These are phyloP conservation scores for Aythya baeri DNA, from an alignment of 2,113 vertebrate species.

Conservation along the genomic window DNA sequence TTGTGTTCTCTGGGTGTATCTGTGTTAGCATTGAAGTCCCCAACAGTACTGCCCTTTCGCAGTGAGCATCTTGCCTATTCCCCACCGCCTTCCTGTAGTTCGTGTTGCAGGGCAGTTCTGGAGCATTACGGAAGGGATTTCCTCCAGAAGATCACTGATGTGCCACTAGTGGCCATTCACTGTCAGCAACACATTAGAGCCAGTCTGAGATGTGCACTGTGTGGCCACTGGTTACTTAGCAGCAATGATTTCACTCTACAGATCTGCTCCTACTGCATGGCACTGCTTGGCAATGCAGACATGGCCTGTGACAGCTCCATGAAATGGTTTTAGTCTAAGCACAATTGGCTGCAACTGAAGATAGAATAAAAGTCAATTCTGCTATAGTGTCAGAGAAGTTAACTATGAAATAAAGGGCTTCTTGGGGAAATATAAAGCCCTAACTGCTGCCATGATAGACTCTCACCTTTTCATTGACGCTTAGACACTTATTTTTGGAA, in stretches of 20 bases:
- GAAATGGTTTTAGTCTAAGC: neutral
- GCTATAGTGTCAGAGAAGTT: neutral
- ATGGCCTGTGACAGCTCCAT: neutral
- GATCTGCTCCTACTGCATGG: neutral
- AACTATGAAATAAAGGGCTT: neutral
- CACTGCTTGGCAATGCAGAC: neutral
- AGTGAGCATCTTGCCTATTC: neutral
- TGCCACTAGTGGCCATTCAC: neutral
- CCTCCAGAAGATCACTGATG: neutral
- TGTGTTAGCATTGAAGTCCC: neutral
- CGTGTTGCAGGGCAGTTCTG: fast-evolving
- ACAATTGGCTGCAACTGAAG: neutral
- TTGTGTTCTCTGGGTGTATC: neutral
- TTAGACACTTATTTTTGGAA: neutral
- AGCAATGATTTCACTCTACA: neutral
- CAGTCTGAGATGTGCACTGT: neutral
- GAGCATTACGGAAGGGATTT: neutral
- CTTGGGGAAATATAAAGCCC: neutral
- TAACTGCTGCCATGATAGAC: neutral
- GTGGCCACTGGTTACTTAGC: neutral
- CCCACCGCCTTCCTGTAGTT: neutral
- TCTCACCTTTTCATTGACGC: neutral
- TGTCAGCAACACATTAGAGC: neutral
- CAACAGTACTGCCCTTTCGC: neutral
- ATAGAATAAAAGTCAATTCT: neutral